Base-by-base conservation (phyloP, 2,888 invertebrate species). In the Epiblema foenella region DNA sequence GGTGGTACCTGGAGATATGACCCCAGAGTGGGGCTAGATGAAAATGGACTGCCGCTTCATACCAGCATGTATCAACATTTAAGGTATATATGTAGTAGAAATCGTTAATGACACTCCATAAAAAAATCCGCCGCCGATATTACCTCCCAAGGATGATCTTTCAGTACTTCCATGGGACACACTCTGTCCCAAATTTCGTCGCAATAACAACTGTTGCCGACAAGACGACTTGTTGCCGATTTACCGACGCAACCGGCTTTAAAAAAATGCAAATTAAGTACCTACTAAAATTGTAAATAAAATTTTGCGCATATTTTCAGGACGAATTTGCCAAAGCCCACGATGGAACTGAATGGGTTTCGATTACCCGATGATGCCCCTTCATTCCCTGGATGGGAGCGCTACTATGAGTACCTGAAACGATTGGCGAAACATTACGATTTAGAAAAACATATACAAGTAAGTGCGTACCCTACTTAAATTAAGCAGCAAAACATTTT, bases 1-100 rank as follows among this genome's bases (percentile, higher is more conserved):
- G 93, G 93, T 0, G 93, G 93, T 9, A 91, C 91, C 1, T 93
- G 93, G 93, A 78, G 93, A 51, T 93, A 89, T 74, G 93, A 93
- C 18, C 86, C 95, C 0, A 81, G 91, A 33, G 85, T 90, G 15
- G 95, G 94, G 0, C 81, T 72, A 0, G 95, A 95, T 79, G 90
- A 94, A 74, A 86, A 94, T 83, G 95, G 95, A 0, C 75, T 93
- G 11, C 94, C 94, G 0, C 82, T 95, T 15, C 95, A 95, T 79
- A 95, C 96, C 3, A 95, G 96, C 89, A 96, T 96, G 95, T 96
- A 96, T 79, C 94, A 94, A 80, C 91, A 94, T 82, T 89, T 96
- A 75, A 94, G 94, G 96, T 96, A n/a, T n/a, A n/a, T n/a, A n/a
- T n/a, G n/a, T n/a, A n/a, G n/a, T n/a, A n/a, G n/a, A n/a, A n/a